Evolutionary conservation across 1,140 invertebrate genomes (phyloP), one percentile per base, ranked within the genome.

Genomic region (Drosophila bifasciata): DNA sequence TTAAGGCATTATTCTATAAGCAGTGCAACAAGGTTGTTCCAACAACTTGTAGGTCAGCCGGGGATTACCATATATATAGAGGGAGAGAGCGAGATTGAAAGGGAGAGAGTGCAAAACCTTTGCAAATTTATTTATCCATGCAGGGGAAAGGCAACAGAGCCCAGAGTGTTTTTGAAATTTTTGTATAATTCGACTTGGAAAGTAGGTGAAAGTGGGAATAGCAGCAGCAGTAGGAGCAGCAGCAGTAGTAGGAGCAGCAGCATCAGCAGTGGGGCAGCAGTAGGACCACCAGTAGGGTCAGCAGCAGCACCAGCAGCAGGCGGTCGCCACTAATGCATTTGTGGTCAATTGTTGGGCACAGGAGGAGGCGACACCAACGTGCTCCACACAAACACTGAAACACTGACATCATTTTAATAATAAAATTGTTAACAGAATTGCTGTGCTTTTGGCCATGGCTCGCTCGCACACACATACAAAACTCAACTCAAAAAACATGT

Each of bases 361-460:
- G 76, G 39, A 55, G 32, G 19, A 48, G 55, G 21, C 46, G 49
- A 41, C 43, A 62, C 46, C 49, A 56, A 17, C n/a, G 48, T 19
- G 21, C 28, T 21, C 21, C 28, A 60, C 46, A 32, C 57, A 39
- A 39, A 76, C 44, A 66, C 58, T 60, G 51, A 59, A 36, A 53
- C 53, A 41, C 61, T 61, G 60, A 79, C 61, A 68, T 76, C 46
- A 86, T 83, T 86, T 86, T 86, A 88, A 88, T 86, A 86, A 86
- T 88, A 88, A 88, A 88, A 86, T 88, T 88, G 83, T 86, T 86
- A 88, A 86, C 83, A 88, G 66, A 88, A 88, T 88, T 86, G 81
- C 77, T 81, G 58, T 86, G 81, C 74, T 86, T 79, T 83, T 59
- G 76, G 72, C 55, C 25, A 43, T 32, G 46, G 59, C 32, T 11